These are phyloP conservation scores for Phortica okadai DNA, from an alignment of 2,888 invertebrate species.

Conservation along the genomic window DNA sequence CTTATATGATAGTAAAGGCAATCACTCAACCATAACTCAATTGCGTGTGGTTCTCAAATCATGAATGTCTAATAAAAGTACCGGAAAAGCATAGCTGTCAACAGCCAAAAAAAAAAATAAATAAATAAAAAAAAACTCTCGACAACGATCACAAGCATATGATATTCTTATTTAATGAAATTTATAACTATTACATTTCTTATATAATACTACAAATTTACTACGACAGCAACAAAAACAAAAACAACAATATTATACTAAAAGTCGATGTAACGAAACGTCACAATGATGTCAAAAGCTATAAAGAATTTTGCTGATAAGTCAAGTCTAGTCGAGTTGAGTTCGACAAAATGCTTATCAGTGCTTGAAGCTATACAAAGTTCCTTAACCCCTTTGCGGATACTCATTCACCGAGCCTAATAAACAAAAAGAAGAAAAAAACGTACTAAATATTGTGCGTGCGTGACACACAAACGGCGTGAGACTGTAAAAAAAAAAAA, in stretches of 20 bases:
- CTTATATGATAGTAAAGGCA: not conserved
- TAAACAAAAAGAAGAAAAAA: not conserved
- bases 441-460: constrained; percentile 39
- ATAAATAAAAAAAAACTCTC: too few relatives aligned
- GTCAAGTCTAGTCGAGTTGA: not conserved
- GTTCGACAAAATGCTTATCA: constrained; percentile 52
- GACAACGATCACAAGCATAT: not conserved
- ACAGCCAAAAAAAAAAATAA: not conserved
- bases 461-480: constrained; percentile 37
- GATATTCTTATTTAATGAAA: constrained; percentile 15
- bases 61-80: not conserved
- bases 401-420: constrained; percentile 9
- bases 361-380: constrained; percentile 49
- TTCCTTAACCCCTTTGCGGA: constrained; percentile 61
- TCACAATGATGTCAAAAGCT: constrained; percentile 4
- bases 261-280: constrained; percentile 23
- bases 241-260: not conserved
- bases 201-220: constrained; percentile 14
- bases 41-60: not conserved
- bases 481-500: not conserved
- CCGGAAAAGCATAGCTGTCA: not conserved
- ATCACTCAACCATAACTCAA: constrained; percentile 15
- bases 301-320: constrained; percentile 49
- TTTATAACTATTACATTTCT: constrained; percentile 11
- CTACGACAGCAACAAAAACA: constrained; percentile 3